Evolutionary conservation across 2,113 vertebrate genomes (phyloP).

Genomic region (Isichthys henryi): DNA sequence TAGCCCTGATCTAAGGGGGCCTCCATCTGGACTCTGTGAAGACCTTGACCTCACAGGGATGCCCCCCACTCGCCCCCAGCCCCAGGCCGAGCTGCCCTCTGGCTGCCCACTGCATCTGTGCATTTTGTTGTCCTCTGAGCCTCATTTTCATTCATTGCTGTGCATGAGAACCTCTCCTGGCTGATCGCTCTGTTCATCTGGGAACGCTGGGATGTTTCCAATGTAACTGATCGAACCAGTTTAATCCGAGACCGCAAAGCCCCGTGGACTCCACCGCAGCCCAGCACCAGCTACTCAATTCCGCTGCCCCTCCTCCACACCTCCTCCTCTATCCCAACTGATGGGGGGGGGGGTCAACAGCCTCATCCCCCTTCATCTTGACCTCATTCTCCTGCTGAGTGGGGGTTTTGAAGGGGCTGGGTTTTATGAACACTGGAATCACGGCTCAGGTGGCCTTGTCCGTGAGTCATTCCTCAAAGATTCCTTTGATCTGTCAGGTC

Average conservation of each 20-base stretch:
- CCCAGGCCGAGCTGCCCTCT: not conserved
- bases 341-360: not conserved
- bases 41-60: not conserved
- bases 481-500: not conserved
- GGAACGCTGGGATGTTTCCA: not conserved
- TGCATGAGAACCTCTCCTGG: not conserved
- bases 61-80: not conserved
- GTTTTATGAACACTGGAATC: not conserved
- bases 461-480: not conserved
- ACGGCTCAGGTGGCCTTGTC: not conserved
- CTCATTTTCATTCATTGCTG: not conserved
- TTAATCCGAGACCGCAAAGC: not conserved
- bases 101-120: not conserved
- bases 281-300: not conserved
- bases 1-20: not conserved
- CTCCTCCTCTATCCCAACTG: not conserved
- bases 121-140: not conserved
- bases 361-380: not conserved
- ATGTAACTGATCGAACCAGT: not conserved
- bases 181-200: not conserved
- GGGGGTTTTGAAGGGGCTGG: not conserved
- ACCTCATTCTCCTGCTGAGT: not conserved
- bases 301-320: not conserved
- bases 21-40: not conserved
- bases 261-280: not conserved